A percentile compares a stretch with the other conserved stretches of the same genome.
phyloP scores from a whole-genome alignment of 2,888 invertebrate species.

The Xestia rhomboidea region DNA sequence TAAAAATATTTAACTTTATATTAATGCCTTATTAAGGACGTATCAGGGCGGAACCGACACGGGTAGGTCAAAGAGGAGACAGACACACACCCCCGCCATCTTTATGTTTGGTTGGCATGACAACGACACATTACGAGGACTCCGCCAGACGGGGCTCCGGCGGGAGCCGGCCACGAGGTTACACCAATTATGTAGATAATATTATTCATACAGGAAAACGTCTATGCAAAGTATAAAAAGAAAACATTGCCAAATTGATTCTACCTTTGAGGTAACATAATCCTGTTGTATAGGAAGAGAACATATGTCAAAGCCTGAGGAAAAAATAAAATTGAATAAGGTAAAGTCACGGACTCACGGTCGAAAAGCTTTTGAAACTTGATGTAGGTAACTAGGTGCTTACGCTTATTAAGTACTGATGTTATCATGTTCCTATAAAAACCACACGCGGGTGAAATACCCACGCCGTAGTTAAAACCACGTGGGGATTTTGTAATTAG shows the following conservation, averaged over 20 bases:
- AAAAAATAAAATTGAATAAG: constrained; percentile 26
- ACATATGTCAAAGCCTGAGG: constrained; percentile 12
- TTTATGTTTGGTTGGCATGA: constrained; percentile 56
- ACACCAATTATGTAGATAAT: constrained; percentile 27
- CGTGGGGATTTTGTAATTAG: constrained; percentile 50
- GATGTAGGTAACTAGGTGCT: neutral
- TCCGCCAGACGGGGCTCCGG: constrained; percentile 52
- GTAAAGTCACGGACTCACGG: neutral
- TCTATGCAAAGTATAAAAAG: constrained; percentile 7
- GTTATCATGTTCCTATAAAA: constrained; percentile 13
- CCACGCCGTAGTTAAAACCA: constrained; percentile 31
- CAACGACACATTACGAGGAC: constrained; percentile 40
- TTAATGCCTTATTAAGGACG: constrained; percentile 28
- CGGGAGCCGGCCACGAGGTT: constrained; percentile 23
- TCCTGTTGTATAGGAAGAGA: constrained; percentile 11
- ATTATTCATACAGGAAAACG: constrained; percentile 23
- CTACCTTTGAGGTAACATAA: constrained; percentile 3
- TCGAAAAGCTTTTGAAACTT: constrained; percentile 18
- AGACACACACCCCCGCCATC: constrained; percentile 56
- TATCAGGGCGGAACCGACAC: constrained; percentile 57
- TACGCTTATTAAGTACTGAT: neutral
- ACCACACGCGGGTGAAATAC: constrained; percentile 15
- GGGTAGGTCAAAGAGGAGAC: constrained; percentile 46
- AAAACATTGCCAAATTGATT: constrained; percentile 17
- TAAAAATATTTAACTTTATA: neutral